Conservation (phyloP, 2,888 invertebrate species). For the Julus scandinavius region DNA sequence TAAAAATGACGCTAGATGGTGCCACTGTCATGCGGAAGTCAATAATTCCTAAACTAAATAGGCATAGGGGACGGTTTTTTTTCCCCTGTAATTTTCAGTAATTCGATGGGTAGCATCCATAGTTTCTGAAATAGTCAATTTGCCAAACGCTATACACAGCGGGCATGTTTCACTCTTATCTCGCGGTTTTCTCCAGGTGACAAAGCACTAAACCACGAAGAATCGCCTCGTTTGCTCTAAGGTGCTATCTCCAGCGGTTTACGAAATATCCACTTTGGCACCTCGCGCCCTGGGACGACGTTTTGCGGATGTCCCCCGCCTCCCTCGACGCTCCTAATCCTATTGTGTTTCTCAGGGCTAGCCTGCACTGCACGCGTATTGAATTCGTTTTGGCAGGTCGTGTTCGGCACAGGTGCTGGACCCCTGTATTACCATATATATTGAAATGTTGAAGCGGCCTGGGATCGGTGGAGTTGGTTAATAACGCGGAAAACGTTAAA, state of each 20-base stretch:
- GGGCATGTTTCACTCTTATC: too few relatives aligned
- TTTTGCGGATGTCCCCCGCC: not conserved
- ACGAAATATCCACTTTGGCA: not conserved
- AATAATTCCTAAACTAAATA: too few relatives aligned
- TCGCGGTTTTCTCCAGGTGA: too few relatives aligned
- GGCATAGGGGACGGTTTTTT: too few relatives aligned
- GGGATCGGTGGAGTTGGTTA: conserved; percentile 55
- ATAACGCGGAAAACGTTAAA: conserved; percentile 58
- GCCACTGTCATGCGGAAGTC: not conserved
- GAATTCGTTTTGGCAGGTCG: conserved; percentile 13
- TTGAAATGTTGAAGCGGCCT: conserved; percentile 57
- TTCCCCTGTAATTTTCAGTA: too few relatives aligned
- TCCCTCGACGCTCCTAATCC: too few relatives aligned
- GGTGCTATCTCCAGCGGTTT: not conserved
- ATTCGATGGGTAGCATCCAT: too few relatives aligned
- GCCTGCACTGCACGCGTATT: not conserved
- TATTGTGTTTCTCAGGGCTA: too few relatives aligned
- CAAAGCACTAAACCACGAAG: not conserved
- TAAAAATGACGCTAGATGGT: not conserved
- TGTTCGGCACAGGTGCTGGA: conserved; percentile 34
- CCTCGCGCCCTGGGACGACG: not conserved
- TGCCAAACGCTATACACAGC: too few relatives aligned
- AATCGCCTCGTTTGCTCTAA: not conserved
- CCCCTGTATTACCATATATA: conserved; percentile 57
- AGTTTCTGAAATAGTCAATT: too few relatives aligned